Conservation (phyloP, 2,113 vertebrate genomes). For the Eulemur macaco region DNA sequence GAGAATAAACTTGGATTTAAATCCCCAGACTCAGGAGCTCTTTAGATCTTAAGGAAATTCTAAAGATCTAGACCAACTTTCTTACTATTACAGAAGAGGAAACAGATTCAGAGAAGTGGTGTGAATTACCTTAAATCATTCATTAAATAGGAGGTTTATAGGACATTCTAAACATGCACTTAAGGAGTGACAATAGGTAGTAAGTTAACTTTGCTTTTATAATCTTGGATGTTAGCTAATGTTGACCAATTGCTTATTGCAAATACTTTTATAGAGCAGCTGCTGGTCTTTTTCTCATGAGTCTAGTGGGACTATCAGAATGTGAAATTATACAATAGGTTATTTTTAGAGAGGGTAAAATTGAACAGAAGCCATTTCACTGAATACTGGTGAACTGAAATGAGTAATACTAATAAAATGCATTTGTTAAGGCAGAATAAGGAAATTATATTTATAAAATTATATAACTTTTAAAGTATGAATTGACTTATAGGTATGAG, state of each 20-base stretch:
- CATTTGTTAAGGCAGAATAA: background rate
- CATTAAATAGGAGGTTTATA: conserved; percentile 29
- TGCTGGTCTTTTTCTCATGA: background rate
- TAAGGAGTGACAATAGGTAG: background rate
- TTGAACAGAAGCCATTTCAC: conserved; percentile 32
- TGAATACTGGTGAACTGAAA: conserved; percentile 8
- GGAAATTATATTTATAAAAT: background rate
- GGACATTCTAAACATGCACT: conserved; percentile 13
- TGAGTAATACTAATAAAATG: background rate
- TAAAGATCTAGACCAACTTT: background rate
- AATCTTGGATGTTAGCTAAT: conserved; percentile 17
- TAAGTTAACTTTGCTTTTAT: conserved; percentile 37
- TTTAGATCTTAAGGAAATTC: conserved; percentile 21
- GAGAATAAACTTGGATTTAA: conserved; percentile 24
- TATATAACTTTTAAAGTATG: background rate
- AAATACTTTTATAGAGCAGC: conserved; percentile 17
- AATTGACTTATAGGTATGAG: background rate
- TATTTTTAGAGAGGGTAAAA: conserved; percentile 48
- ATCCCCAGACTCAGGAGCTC: background rate
- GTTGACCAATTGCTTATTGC: background rate
- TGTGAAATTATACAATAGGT: background rate
- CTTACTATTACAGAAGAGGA: background rate
- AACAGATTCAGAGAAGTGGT: background rate
- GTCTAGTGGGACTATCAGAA: background rate
- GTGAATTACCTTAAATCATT: conserved; percentile 15